phyloP scores from a whole-genome alignment of 2,888 invertebrate species.

The Dysmachus trigonus region DNA sequence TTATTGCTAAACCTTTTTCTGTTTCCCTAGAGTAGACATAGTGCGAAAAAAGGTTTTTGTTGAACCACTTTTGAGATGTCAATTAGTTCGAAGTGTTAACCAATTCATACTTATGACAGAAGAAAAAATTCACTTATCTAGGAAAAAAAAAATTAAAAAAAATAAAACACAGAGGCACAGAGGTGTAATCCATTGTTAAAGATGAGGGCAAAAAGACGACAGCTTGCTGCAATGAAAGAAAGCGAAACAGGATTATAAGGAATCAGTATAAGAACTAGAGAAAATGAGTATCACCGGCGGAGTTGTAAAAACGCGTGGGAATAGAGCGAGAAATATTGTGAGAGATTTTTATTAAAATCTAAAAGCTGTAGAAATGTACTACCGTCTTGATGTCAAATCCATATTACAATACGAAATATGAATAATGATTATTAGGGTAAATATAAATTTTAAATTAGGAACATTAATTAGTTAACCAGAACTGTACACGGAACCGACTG shows the following conservation, averaged over 20 bases:
- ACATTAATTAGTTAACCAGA: slow-evolving; percentile 22
- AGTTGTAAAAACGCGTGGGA: background rate
- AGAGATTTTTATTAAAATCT: background rate
- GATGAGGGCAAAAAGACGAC: background rate
- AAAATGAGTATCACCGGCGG: background rate
- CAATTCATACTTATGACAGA: background rate
- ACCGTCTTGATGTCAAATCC: slow-evolving; percentile 15
- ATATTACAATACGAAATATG: slow-evolving; percentile 6
- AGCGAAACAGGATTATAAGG: background rate
- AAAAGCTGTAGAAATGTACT: background rate
- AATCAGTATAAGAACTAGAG: background rate
- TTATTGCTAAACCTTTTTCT: background rate
- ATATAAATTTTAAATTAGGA: slow-evolving; percentile 6
- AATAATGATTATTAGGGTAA: background rate
- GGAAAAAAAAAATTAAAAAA: background rate
- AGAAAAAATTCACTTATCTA: background rate
- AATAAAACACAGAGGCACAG: background rate
- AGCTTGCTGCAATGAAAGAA: background rate
- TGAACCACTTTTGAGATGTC: background rate
- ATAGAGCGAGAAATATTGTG: background rate
- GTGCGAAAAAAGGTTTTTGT: background rate
- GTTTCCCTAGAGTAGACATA: background rate
- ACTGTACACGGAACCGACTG: slow-evolving; percentile 33
- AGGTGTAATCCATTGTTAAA: slow-evolving; percentile 1
- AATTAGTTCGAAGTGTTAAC: slow-evolving; percentile 27